Base-by-base conservation (phyloP, 1,140 invertebrate species). In the Asbolus verrucosus region DNA sequence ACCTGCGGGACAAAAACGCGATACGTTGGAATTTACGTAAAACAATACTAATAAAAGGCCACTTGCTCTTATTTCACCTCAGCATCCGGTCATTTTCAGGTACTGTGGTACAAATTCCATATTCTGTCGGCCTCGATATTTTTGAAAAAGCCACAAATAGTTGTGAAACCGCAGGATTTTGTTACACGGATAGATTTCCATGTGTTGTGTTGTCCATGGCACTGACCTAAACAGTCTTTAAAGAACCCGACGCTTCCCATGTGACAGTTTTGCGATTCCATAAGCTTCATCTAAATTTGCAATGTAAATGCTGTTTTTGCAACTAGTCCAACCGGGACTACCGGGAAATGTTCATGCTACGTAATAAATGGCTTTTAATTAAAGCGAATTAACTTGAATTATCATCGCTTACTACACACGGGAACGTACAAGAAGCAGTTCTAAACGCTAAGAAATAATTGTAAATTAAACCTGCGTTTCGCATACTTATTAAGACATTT, bases 21-120 rank as follows among this genome's bases (percentile, higher is more conserved):
- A 16, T 27, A 9, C 27, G 46, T 13, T 21, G 46, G 19, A 54
- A 54, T 21, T n/a, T 6, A n/a, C 2, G 33, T 36, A 50, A 50
- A 50, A 50, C 46, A 54, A 54, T 54, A 54, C 46, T 54, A 54
- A 54, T 54, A 54, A 54, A 54, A 54, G 15, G 46, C 27, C 46
- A 15, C 46, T 43, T 16, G 39, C 39, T 54, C 46, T 54, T 54
- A 21, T 54, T 54, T 54, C 46, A 54, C 46, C 46, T 54, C 46
- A 24, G 27, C 46, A 54, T 54, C 46, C 46, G 46, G 46, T 27
- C 19, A 54, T 54, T 54, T 54, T 50, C 43, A 50, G 11, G 39
- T 41, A 13, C 39, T 8, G 11, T 14, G 15, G 6, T 41, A 41
- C 18, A 46, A 46, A 46, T 46, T 46, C 41, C 41, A 46, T 46